Percentiles rank a stretch among this genome's conserved stretches.
These are phyloP conservation scores for Eretmochelys imbricata DNA, from an alignment of 2,113 vertebrate species.

Conservation along the genomic window DNA sequence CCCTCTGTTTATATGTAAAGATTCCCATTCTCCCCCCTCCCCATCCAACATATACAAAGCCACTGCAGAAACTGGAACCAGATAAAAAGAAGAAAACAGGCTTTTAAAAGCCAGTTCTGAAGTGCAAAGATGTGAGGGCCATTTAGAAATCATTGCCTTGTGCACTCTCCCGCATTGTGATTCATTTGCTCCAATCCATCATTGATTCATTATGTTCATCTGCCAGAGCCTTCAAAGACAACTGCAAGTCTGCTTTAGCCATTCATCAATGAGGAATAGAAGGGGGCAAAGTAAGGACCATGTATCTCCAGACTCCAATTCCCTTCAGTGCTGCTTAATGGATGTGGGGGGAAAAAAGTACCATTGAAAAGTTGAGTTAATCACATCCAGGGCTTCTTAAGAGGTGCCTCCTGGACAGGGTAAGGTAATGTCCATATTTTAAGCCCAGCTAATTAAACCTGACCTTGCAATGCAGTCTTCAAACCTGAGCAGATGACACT, in stretches of 20 bases:
- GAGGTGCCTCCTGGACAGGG: slow-evolving; percentile 50
- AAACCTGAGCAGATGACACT: slow-evolving; percentile 21
- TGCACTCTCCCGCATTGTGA: slow-evolving; percentile 78
- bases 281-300: slow-evolving; percentile 86
- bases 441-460: slow-evolving; percentile 53
- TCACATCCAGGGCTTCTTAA: slow-evolving; percentile 81
- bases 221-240: slow-evolving; percentile 93
- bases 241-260: slow-evolving; percentile 91
- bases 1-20: slow-evolving; percentile 82
- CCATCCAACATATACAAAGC: slow-evolving; percentile 81
- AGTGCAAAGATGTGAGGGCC: slow-evolving; percentile 76
- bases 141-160: slow-evolving; percentile 64
- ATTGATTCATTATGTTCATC: slow-evolving; percentile 92
- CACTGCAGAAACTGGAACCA: slow-evolving; percentile 82
- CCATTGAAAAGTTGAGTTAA: slow-evolving; percentile 85
- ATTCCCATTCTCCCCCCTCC: slow-evolving; percentile 72
- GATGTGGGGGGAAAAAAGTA: slow-evolving; percentile 80
- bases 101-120: slow-evolving; percentile 77
- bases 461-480: slow-evolving; percentile 44
- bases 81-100: slow-evolving; percentile 79
- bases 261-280: slow-evolving; percentile 91
- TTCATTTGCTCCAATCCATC: slow-evolving; percentile 84
- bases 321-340: slow-evolving; percentile 82
- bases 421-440: slow-evolving; percentile 9
- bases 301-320: slow-evolving; percentile 80